A percentile compares a stretch with the other conserved stretches of the same genome.
These are phyloP conservation scores for Drosophila orosa DNA, from an alignment of 1,140 invertebrate genomes.

Conservation along the genomic window DNA sequence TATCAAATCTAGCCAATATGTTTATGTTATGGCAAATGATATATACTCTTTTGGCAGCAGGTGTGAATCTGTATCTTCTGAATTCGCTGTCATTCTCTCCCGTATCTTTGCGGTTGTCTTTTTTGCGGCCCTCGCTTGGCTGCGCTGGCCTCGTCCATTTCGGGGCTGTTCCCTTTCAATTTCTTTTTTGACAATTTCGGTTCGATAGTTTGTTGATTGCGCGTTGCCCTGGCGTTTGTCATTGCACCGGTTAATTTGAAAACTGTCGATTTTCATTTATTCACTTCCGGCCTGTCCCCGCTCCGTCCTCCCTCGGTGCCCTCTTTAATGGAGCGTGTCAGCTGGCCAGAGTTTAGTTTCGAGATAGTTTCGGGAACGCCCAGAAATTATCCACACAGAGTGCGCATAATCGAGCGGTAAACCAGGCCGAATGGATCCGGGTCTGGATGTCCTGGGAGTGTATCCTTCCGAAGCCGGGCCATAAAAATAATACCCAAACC, in stretches of 20 bases:
- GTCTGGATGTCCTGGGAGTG: constrained; percentile 20
- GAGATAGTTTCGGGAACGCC: constrained; percentile 57
- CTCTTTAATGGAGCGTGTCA: constrained; percentile 57
- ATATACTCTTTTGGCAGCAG: constrained; percentile 12
- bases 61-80: constrained; percentile 15
- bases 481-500: constrained; percentile 52
- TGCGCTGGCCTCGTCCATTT: constrained; percentile 25
- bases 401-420: constrained; percentile 71
- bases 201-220: constrained; percentile 47
- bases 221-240: constrained; percentile 39
- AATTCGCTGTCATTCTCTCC: constrained; percentile 3
- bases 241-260: constrained; percentile 75
- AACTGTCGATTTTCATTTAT: constrained; percentile 79
- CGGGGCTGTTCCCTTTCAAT: constrained; percentile 3
- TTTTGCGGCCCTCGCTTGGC: constrained; percentile 53
- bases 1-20: too few relatives aligned
- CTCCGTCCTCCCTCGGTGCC: neutral
- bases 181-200: constrained; percentile 68
- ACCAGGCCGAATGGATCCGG: constrained; percentile 62
- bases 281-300: constrained; percentile 58
- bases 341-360: constrained; percentile 38
- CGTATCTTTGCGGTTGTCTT: constrained; percentile 52
- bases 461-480: constrained; percentile 27
- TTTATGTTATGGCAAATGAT: too few relatives aligned
- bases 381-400: constrained; percentile 45